Conservation (phyloP, 2,113 vertebrate genomes). For the Rallus limicola region DNA sequence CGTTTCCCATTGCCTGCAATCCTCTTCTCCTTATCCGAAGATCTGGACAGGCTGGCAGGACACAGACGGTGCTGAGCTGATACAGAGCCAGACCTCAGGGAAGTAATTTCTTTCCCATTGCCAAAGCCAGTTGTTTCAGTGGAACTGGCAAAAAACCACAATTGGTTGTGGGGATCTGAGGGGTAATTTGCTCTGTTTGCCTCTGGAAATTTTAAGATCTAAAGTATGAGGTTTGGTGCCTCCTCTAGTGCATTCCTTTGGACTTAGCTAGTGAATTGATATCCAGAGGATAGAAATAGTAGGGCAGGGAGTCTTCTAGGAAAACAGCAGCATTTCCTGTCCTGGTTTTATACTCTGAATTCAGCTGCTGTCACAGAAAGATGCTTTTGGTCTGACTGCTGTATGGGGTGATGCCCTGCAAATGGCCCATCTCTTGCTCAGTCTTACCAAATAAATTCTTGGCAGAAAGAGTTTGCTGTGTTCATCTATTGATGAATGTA, state of each 20-base stretch:
- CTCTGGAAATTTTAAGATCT: neutral
- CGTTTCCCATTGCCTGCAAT: neutral
- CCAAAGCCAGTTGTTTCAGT: neutral
- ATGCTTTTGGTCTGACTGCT: neutral
- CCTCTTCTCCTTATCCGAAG: neutral
- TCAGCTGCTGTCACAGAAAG: neutral
- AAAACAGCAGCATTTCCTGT: neutral
- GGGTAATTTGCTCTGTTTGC: neutral
- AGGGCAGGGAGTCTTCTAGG: neutral
- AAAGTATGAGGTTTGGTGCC: neutral
- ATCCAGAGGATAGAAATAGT: neutral
- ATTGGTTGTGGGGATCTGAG: neutral
- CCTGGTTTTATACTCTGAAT: neutral
- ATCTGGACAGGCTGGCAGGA: neutral
- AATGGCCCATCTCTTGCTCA: neutral
- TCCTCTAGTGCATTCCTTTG: neutral
- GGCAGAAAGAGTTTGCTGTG: slow-evolving; percentile 4
- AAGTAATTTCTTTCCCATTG: neutral
- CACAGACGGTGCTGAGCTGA: neutral
- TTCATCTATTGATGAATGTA: neutral
- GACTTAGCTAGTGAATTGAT: neutral
- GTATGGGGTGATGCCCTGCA: neutral
- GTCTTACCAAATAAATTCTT: neutral
- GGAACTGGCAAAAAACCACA: neutral
- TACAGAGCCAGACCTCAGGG: neutral